Base-by-base conservation (phyloP, 92 coral and sea anemone species). In the Palythoa grandis region DNA sequence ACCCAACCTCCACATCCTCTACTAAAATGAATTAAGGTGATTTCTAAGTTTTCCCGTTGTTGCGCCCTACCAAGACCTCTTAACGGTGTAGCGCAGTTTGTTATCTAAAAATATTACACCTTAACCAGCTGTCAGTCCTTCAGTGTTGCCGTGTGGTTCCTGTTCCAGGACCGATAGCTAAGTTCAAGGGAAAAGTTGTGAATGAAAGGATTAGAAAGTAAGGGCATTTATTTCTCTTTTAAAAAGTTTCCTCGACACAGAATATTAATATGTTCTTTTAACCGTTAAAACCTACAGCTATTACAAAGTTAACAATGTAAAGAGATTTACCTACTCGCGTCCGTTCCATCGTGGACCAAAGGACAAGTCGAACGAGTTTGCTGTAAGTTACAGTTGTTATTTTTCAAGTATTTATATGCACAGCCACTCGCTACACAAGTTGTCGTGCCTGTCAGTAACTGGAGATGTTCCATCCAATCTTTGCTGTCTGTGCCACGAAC, bases 111-210 rank as follows among this genome's bases (percentile, higher is more conserved):
- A 17, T 40, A 20, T 57, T 68, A 70, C 7, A 4, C 74, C 93
- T 92, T 92, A 88, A 92, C 92, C 19, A 58, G 67, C 0, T 11
- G 25, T 20, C 76, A 96, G 99, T 89, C 82, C 75, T 96, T 5
- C 99, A 96, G 70, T 88, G 95, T 50, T 96, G 99, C 54, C 89
- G 94, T 70, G 96, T 96, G 63, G 82, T 68, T 82, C 99, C 99
- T 43, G 79, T 95, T 47, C 91, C 95, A 53, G 96, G 91, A 75
- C 88, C 88, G 70, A 91, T 88, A 48, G 92, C 84, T 54, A 78
- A 93, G 10, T 95, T 95, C 78, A 69, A 69, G 19, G 95, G 93
- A 72, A 88, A 83, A 77, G 85, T 74, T 63, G 98, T 94, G 20
- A 93, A 95, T 82, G 95, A 95, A 60, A 88, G 94, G 52, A 96